These are phyloP conservation scores for Neogobius melanostomus DNA, from an alignment of 2,113 vertebrate species.

Conservation along the genomic window DNA sequence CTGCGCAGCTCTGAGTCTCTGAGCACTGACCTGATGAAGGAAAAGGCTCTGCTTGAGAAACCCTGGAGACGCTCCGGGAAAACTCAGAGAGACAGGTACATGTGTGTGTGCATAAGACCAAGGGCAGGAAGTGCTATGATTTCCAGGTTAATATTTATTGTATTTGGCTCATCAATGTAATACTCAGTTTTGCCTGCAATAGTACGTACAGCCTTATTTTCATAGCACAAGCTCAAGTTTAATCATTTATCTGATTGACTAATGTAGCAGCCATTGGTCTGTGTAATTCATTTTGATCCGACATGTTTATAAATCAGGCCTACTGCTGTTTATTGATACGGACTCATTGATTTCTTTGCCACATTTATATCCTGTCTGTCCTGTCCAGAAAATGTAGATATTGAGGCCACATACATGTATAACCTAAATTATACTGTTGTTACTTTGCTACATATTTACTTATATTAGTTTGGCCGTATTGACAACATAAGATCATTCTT, in stretches of 20 bases:
- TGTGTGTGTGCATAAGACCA: background rate
- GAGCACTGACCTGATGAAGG: slow-evolving; percentile 93
- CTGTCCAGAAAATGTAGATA: slow-evolving; percentile 18
- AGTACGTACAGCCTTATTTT: background rate
- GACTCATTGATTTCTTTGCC: slow-evolving; percentile 25
- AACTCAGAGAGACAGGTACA: slow-evolving; percentile 94
- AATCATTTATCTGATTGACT: background rate
- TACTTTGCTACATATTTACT: too few relatives aligned
- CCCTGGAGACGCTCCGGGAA: slow-evolving; percentile 88
- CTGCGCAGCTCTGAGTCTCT: slow-evolving; percentile 87
- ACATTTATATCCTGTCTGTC: slow-evolving; percentile 12
- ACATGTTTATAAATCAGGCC: slow-evolving; percentile 9
- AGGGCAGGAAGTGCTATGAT: too few relatives aligned
- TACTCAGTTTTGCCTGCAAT: background rate
- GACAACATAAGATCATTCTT: too few relatives aligned
- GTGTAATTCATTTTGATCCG: slow-evolving; percentile 16
- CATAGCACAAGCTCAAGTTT: background rate
- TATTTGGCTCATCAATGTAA: too few relatives aligned
- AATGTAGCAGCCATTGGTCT: slow-evolving; percentile 9
- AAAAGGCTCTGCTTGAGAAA: slow-evolving; percentile 94
- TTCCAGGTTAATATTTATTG: too few relatives aligned
- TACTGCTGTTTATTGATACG: slow-evolving; percentile 28
- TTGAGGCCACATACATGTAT: slow-evolving; percentile 12
- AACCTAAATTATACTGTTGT: too few relatives aligned
- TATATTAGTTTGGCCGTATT: too few relatives aligned